Conservation (phyloP, 2,113 vertebrate genomes). For the Sisor rabdophorus region DNA sequence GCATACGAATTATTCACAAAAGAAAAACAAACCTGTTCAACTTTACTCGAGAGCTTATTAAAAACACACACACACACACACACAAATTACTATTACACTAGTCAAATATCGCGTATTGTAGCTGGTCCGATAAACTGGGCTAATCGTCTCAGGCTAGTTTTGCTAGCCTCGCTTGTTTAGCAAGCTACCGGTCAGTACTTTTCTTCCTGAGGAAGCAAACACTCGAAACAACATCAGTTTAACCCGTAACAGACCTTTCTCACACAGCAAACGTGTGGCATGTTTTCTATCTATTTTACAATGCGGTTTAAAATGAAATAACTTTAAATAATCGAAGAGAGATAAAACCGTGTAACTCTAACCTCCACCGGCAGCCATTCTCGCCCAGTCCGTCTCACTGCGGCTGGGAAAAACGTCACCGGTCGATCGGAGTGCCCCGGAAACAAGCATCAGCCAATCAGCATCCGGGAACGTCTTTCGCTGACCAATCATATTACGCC, state of each 20-base stretch:
- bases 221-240: background rate
- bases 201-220: background rate
- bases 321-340: conserved; percentile 47
- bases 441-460: conserved; percentile 70
- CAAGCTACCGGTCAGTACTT: conserved; percentile 1
- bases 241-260: background rate
- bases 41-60: background rate
- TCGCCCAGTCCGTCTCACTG: conserved; percentile 74
- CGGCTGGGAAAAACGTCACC: conserved; percentile 68
- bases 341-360: conserved; percentile 69
- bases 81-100: background rate
- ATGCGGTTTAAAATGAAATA: background rate
- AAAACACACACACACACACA: background rate
- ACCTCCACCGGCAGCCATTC: conserved; percentile 98
- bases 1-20: background rate
- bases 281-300: background rate
- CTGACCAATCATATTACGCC: conserved; percentile 57
- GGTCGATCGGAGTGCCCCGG: conserved; percentile 65
- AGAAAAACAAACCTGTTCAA: too few relatives aligned
- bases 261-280: background rate
- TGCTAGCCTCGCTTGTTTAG: conserved; percentile 8
- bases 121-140: background rate
- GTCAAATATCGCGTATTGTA: background rate
- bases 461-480: background rate
- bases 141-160: background rate